phyloP scores from a whole-genome alignment of 30 jellyfish, hydroid and myxozoan genomes.

The Turritopsis dohrnii region DNA sequence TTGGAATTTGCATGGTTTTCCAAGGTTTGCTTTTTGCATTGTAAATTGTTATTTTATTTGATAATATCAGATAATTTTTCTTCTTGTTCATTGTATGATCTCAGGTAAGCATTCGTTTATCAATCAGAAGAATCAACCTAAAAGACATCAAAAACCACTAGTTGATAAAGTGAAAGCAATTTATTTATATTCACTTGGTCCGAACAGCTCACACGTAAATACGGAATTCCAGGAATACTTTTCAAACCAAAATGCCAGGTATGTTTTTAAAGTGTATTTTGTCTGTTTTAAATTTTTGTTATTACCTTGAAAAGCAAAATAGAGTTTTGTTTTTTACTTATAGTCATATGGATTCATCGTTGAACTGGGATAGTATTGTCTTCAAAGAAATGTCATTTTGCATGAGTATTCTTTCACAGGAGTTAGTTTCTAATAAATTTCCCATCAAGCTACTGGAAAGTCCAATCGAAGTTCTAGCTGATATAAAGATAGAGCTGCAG shows the following conservation, averaged over 20 bases:
- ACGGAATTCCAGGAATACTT: conserved; percentile 55
- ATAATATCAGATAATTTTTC: background rate
- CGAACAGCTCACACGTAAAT: conserved; percentile 54
- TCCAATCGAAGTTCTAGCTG: conserved; percentile 43
- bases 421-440: conserved; percentile 56
- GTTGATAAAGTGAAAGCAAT: conserved; percentile 76
- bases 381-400: conserved; percentile 88
- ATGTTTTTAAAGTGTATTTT: background rate
- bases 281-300: background rate
- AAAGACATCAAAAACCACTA: conserved; percentile 29
- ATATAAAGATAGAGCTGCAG: conserved; percentile 58
- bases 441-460: conserved; percentile 61
- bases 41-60: background rate
- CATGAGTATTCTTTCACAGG: conserved; percentile 57
- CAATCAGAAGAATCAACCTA: conserved; percentile 26
- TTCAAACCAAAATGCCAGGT: conserved; percentile 56
- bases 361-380: conserved; percentile 90
- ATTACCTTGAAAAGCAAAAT: background rate
- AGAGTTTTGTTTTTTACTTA: background rate
- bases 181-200: conserved; percentile 81
- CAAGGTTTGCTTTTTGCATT: conserved; percentile 26
- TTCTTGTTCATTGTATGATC: background rate
- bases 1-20: conserved; percentile 36
- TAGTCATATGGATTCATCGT: conserved; percentile 94
- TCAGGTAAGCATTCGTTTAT: conserved; percentile 65